Base-by-base conservation (phyloP, 2,888 invertebrate species). In the Epinotia brunnichana region DNA sequence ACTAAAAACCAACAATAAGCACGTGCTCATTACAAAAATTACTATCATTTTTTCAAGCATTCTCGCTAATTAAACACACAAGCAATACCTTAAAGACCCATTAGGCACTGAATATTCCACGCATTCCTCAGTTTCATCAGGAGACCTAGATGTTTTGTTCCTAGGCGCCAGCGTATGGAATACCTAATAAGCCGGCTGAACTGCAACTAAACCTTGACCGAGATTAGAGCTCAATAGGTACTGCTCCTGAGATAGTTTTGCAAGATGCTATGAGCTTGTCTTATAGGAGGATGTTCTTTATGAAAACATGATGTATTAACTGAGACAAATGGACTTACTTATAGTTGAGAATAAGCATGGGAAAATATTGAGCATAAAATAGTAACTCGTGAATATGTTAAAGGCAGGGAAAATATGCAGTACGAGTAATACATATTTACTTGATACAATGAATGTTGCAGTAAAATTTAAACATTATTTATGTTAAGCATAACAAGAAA, bases 121-220 rank as follows among this genome's bases (percentile, higher is more conserved):
- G 73, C 79, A 80, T 79, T 79, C 76, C 77, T 70, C 69, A 77
- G 77, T 78, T 81, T 79, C 81, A 68, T 77, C 78, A 80, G 74
- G 75, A 78, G 80, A 82, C 79, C 81, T 80, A 83, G 80, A 78
- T 76, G 78, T 79, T 84, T 90, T 89, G 87, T 90, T 84, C 80
- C 85, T 80, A 81, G 77, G 76, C 78, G 80, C 79, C 81, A 83
- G 83, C 81, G 82, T 78, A 76, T 75, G 78, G 91, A 89, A 90
- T 91, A 77, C 77, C 82, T 89, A 89, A 90, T 89, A 80, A 54
- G 61, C 62, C 91, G 90, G 87, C 87, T 89, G 87, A 90, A 90
- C 84, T 82, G 80, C 81, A 77, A 75, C 69, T 35, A 66, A 83
- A 80, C 92, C 92, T 91, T 92, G 92, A 82, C 91, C 90, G 82